A percentile compares a stretch with the other conserved stretches of the same genome.
These are phyloP conservation scores for Dascillus cervinus DNA, from an alignment of 2,888 invertebrate species.

Conservation along the genomic window DNA sequence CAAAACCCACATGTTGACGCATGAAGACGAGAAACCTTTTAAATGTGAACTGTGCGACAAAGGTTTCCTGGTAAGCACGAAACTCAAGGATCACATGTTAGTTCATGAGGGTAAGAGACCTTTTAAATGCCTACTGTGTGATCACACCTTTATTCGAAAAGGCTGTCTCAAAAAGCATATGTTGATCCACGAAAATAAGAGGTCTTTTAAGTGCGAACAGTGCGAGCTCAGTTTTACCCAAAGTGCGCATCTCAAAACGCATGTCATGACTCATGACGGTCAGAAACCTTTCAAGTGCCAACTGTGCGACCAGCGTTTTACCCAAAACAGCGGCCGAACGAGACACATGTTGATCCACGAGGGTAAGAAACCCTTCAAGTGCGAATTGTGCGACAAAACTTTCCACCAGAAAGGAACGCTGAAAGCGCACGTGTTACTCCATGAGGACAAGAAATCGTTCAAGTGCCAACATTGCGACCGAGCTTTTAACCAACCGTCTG, in stretches of 20 bases:
- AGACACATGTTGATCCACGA: slow-evolving; percentile 5
- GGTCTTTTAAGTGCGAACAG: slow-evolving; percentile 1
- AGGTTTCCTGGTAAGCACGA: slow-evolving; percentile 1
- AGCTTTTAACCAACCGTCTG: neutral
- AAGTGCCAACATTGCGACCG: slow-evolving; percentile 1
- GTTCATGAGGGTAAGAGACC: slow-evolving; percentile 1
- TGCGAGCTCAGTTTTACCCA: neutral
- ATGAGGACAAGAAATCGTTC: neutral
- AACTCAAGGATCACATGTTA: slow-evolving; percentile 2
- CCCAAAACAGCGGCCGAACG: neutral
- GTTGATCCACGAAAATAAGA: slow-evolving; percentile 2
- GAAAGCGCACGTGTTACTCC: neutral
- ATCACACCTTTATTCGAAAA: slow-evolving; percentile 1
- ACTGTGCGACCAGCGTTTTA: neutral
- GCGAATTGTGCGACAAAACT: slow-evolving; percentile 2
- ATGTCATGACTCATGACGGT: neutral
- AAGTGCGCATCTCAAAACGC: neutral
- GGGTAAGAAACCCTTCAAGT: slow-evolving; percentile 2
- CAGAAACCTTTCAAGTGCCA: slow-evolving; percentile 1
- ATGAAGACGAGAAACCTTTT: slow-evolving; percentile 6
- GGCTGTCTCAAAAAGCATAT: slow-evolving; percentile 4
- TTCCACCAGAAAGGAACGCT: neutral
- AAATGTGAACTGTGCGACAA: slow-evolving; percentile 4
- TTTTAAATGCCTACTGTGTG: slow-evolving; percentile 2
- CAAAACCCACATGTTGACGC: slow-evolving; percentile 4